These are phyloP conservation scores for Vollenhovia emeryi DNA, from an alignment of 1,140 invertebrate genomes.

Conservation along the genomic window DNA sequence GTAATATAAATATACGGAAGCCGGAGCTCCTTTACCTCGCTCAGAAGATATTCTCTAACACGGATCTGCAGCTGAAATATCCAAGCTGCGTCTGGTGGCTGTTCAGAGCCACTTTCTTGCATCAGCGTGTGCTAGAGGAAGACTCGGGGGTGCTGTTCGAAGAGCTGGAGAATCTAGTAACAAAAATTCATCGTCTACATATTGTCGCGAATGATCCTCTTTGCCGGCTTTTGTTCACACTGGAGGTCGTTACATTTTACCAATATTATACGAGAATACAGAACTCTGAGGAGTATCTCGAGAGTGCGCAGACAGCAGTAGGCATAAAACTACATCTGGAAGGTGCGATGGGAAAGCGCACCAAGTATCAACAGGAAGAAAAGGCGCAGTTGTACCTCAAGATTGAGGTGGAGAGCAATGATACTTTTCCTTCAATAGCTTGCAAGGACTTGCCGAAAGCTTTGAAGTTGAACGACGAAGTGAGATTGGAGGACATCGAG, in stretches of 20 bases:
- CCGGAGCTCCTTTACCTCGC: slow-evolving; percentile 89
- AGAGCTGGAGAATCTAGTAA: slow-evolving; percentile 87
- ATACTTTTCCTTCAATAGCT: slow-evolving; percentile 75
- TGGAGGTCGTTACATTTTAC: slow-evolving; percentile 92
- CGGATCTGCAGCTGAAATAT: slow-evolving; percentile 82
- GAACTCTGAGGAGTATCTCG: slow-evolving; percentile 89
- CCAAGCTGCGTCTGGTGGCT: slow-evolving; percentile 90
- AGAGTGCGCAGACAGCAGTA: slow-evolving; percentile 87
- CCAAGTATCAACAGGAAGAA: slow-evolving; percentile 93
- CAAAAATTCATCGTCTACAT: slow-evolving; percentile 81
- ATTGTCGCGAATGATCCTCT: slow-evolving; percentile 83
- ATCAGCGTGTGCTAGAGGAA: slow-evolving; percentile 92
- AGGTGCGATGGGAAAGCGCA: slow-evolving; percentile 93
- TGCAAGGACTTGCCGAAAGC: slow-evolving; percentile 87
- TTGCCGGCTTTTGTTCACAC: slow-evolving; percentile 88
- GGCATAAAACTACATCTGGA: slow-evolving; percentile 89
- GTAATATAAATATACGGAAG: slow-evolving; percentile 87
- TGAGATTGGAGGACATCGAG: slow-evolving; percentile 91
- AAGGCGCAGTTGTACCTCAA: slow-evolving; percentile 93
- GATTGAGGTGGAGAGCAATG: slow-evolving; percentile 85
- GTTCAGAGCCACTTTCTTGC: slow-evolving; percentile 89
- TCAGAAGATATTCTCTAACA: slow-evolving; percentile 87
- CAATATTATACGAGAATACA: slow-evolving; percentile 90
- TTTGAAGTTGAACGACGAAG: slow-evolving; percentile 93
- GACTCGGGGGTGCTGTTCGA: slow-evolving; percentile 88